Evolutionary conservation across 92 coral and sea anemone genomes (phyloP).

Genomic region (Nematostella vectensis): DNA sequence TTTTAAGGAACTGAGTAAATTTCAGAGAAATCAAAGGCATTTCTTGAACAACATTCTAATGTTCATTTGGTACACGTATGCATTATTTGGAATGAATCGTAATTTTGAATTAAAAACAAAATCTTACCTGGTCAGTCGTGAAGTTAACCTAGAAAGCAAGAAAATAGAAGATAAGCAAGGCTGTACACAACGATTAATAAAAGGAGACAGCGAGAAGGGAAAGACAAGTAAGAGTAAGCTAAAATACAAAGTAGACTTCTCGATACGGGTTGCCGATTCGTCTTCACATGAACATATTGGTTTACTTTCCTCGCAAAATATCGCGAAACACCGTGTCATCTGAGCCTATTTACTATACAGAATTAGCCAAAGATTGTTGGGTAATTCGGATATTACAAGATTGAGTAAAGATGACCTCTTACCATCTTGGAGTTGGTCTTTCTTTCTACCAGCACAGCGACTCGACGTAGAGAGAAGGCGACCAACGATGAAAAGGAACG

Average conservation of each 20-base stretch:
- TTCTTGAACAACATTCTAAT: no score
- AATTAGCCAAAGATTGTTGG: background rate
- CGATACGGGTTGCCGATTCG: no score
- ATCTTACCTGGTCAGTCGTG: slow-evolving; percentile 94
- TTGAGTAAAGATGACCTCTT: slow-evolving; percentile 73
- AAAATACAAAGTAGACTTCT: background rate
- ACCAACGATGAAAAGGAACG: slow-evolving; percentile 64
- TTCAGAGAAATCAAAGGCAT: no score
- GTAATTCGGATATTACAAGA: slow-evolving; percentile 52
- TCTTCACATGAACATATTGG: no score
- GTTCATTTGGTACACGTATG: background rate
- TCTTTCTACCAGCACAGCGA: slow-evolving; percentile 30
- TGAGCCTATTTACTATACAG: background rate
- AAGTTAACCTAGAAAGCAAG: slow-evolving; percentile 70
- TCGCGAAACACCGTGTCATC: background rate
- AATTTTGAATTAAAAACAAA: background rate
- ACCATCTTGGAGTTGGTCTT: slow-evolving; percentile 73
- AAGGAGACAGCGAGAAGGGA: no score
- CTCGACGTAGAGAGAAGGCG: slow-evolving; percentile 38
- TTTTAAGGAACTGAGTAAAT: no score
- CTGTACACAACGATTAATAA: background rate
- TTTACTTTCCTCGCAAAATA: background rate
- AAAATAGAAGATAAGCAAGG: background rate
- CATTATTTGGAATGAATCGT: background rate
- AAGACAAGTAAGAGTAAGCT: no score